Conservation (phyloP, 2,888 invertebrate genomes). For the Agrochola lota region DNA sequence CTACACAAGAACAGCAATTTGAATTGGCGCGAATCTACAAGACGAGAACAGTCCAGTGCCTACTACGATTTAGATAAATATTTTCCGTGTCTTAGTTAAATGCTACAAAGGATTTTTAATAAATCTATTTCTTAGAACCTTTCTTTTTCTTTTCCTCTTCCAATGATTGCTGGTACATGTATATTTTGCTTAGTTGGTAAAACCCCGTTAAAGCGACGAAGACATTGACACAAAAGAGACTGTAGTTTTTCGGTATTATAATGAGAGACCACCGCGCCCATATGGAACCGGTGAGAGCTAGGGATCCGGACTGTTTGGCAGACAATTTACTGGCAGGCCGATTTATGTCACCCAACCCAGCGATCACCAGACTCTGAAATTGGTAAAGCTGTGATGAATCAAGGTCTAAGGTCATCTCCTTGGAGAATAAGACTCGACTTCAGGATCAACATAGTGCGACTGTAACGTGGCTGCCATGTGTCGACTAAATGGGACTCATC, state of each 20-base stretch:
- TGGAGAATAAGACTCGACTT: not conserved
- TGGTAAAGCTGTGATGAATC: slow-evolving; percentile 60
- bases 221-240: slow-evolving; percentile 98
- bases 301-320: slow-evolving; percentile 94
- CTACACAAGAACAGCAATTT: not conserved
- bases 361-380: slow-evolving; percentile 94
- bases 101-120: not conserved
- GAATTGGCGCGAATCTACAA: not conserved
- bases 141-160: slow-evolving; percentile 14
- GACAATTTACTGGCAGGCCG: slow-evolving; percentile 97
- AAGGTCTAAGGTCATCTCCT: not conserved
- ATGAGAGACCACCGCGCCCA: slow-evolving; percentile 99
- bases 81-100: not conserved
- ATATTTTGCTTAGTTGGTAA: slow-evolving; percentile 95
- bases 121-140: not conserved
- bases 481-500: not conserved
- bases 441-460: not conserved
- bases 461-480: not conserved
- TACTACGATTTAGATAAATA: not conserved
- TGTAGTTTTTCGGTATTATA: slow-evolving; percentile 99
- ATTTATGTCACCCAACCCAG: slow-evolving; percentile 96
- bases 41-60: not conserved
- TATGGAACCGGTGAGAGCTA: slow-evolving; percentile 92
- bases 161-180: slow-evolving; percentile 74
- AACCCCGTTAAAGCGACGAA: slow-evolving; percentile 97